Base-by-base conservation (phyloP, 2,113 vertebrate genomes). In the Festucalex cinctus region DNA sequence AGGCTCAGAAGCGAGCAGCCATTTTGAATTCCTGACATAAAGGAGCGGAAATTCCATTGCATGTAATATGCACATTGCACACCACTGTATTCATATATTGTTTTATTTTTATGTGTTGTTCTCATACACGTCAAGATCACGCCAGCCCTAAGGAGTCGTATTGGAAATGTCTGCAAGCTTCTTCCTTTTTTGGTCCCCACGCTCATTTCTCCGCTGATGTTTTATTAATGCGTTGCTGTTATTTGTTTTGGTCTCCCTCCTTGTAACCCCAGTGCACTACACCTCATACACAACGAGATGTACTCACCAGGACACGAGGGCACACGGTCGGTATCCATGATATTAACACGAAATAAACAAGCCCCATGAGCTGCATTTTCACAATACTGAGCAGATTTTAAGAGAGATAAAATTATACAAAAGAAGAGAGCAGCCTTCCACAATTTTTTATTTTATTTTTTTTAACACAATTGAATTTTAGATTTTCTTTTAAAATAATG, bases 161-260 rank as follows among this genome's bases (percentile, higher is more conserved):
- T 49, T 58, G 24, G 67, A 65, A 75, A 59, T 8, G 57, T 9
- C 70, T 60, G 58, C 63, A 58, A 61, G 65, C 65, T 49, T 65
- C 71, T 43, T 28, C 36, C 63, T 73, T 67, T 58, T 6, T 22
- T 14, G 54, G 60, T 80, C 76, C 80, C 71, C 57, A 53, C 24
- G 14, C 53, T 54, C 51, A 65, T 78, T 83, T 69, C 61, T 69
- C 74, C 66, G 62, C 20, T 77, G 60, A 81, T 89, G 81, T 79
- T 87, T 86, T 83, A 88, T 87, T 84, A 58, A 86, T 81, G 62
- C 4, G 0, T 35, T 70, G 63, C 72, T 81, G 60, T 81, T 74
- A 53, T 70, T 78, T 72, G 24, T 76, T 71, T 44, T 5, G 39
- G 49, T 70, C 20, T 44, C 20, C 20, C 19, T 36, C 10, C 19